Percentiles rank a stretch among this genome's conserved stretches.
phyloP scores from a whole-genome alignment of 2,113 vertebrate genomes.

The Steatornis caripensis region DNA sequence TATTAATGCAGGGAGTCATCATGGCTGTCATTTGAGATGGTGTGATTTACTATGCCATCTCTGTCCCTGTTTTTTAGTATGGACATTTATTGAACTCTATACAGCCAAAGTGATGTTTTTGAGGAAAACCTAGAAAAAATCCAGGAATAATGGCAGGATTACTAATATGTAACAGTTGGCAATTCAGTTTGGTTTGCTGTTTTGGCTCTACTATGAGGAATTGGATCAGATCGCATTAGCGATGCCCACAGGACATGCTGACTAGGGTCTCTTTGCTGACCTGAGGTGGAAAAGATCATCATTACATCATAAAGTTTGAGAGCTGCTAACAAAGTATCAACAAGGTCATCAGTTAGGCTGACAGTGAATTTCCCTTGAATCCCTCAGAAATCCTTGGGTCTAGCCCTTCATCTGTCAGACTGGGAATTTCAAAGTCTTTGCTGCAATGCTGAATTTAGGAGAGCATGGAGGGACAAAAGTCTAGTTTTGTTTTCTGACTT shows the following conservation, averaged over 20 bases:
- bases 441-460: not conserved
- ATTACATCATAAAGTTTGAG: not conserved
- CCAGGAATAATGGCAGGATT: not conserved
- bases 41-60: not conserved
- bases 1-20: not conserved
- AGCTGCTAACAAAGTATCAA: not conserved
- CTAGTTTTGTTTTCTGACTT: not conserved
- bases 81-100: not conserved
- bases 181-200: not conserved
- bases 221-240: not conserved
- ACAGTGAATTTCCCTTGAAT: not conserved
- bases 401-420: not conserved
- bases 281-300: not conserved
- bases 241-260: not conserved
- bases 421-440: not conserved
- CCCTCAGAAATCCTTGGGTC: not conserved
- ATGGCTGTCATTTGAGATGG: not conserved
- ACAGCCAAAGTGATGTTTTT: not conserved
- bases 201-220: not conserved
- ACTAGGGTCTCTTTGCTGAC: not conserved
- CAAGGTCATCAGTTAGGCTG: not conserved
- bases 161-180: not conserved
- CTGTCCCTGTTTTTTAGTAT: not conserved
- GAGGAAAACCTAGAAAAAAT: not conserved
- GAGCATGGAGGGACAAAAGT: not conserved